Conservation (phyloP, 2,888 invertebrate genomes). For the Plutella xylostella region DNA sequence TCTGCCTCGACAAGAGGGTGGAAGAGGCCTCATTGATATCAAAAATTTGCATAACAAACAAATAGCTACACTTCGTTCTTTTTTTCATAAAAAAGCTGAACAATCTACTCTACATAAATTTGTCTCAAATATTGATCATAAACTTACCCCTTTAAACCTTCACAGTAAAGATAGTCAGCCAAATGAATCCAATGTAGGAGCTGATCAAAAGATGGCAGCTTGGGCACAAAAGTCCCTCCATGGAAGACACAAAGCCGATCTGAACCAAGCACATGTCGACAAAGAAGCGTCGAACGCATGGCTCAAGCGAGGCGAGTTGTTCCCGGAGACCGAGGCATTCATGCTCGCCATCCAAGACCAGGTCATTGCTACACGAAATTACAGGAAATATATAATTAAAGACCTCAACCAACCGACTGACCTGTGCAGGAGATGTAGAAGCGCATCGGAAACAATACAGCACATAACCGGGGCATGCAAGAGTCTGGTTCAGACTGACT, state of each 20-base stretch:
- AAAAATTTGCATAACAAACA: not conserved
- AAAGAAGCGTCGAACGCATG: slow-evolving; percentile 1
- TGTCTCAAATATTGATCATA: not conserved
- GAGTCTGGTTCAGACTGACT: no score
- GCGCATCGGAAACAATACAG: no score
- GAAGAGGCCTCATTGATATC: slow-evolving; percentile 7
- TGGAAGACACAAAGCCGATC: slow-evolving; percentile 8
- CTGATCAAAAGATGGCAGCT: not conserved
- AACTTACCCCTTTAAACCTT: not conserved
- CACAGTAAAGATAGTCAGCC: not conserved
- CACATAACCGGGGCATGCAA: no score
- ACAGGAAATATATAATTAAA: not conserved
- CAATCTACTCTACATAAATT: not conserved
- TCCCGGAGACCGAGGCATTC: not conserved
- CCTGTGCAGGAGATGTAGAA: no score
- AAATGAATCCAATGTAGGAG: not conserved
- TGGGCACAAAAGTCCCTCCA: slow-evolving; percentile 11
- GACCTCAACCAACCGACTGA: not conserved
- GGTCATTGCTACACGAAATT: not conserved
- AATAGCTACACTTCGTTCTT: not conserved
- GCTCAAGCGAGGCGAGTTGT: not conserved
- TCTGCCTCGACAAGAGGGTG: slow-evolving; percentile 15
- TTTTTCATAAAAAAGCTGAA: not conserved
- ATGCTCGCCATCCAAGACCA: not conserved
- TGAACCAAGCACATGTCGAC: slow-evolving; percentile 10